Percentiles rank a stretch among this genome's conserved stretches.
Evolutionary conservation across 2,797 vertebrate species (phyloP).

Genomic region (Sebastiscus tertius): DNA sequence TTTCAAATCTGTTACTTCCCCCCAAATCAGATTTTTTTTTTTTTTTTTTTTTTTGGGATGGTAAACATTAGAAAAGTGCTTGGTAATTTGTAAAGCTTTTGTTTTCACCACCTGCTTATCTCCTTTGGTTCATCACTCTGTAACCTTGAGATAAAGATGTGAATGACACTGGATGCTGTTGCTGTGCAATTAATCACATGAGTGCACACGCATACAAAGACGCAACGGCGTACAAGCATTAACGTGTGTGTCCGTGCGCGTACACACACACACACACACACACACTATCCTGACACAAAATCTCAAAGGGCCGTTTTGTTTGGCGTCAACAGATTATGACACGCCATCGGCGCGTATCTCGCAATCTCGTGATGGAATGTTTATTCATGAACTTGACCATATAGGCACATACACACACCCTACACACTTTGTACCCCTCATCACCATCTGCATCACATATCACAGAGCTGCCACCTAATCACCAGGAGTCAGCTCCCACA

Average conservation of each 20-base stretch:
- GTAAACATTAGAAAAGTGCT: constrained; percentile 43
- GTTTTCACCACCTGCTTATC: constrained; percentile 65
- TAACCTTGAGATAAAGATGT: constrained; percentile 78
- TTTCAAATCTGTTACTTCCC: constrained; percentile 30
- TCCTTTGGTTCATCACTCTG: constrained; percentile 67
- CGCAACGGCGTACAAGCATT: neutral
- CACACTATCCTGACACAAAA: constrained; percentile 38
- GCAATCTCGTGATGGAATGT: constrained; percentile 50
- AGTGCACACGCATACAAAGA: constrained; percentile 4
- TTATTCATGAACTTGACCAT: constrained; percentile 66
- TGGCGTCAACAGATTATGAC: constrained; percentile 66
- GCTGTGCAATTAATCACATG: constrained; percentile 71
- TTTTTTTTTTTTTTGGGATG: neutral
- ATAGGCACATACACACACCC: constrained; percentile 13
- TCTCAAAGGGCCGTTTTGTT: constrained; percentile 62
- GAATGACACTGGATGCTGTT: constrained; percentile 64
- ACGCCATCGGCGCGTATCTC: constrained; percentile 21
- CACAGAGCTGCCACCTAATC: constrained; percentile 62
- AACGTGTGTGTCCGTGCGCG: neutral
- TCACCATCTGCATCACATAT: constrained; percentile 58
- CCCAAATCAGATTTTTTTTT: constrained; percentile 23
- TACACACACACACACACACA: neutral
- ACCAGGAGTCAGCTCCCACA: constrained; percentile 60
- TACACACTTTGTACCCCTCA: constrained; percentile 1
- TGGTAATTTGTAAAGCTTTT: constrained; percentile 57